Base-by-base conservation (phyloP, 2,888 invertebrate species). In the Leptothorax acervorum region DNA sequence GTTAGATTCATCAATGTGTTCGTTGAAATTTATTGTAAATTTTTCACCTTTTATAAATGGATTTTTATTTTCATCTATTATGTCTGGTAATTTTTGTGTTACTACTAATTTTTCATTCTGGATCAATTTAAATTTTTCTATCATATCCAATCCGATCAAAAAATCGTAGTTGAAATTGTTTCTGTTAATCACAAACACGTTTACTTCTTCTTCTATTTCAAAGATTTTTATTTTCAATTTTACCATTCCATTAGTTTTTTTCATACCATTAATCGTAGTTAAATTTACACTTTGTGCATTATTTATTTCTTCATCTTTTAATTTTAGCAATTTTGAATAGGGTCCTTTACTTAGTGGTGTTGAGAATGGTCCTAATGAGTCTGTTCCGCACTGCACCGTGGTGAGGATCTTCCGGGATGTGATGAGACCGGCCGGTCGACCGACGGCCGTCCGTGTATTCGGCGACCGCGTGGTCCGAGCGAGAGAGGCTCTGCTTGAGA, bases 171-270 rank as follows among this genome's bases (percentile, higher is more conserved):
- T 31, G 18, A 35, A 42, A 28, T 68, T 31, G 45, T 70, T 75
- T 62, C 81, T 66, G 39, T 90, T 87, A 15, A 90, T 62, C 9
- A 90, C 81, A 48, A 63, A 91, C 15, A 89, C 82, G 48, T n/a
- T n/a, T n/a, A n/a, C n/a, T 91, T 76, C 0, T 88, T 91, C 39
- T 75, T 90, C 91, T 1, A 51, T 65, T 0, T 65, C 12, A 12
- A 23, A 45, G 0, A 65, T 42, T 87, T 90, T 90, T 83, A 86
- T 63, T 55, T 90, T 88, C 51, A 90, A 76, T 0, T 45, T 89
- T 84, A 86, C 63, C 35, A 90, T 45, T 31, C 90, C 89, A 28
- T 88, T 84, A 79, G 90, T 90, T 57, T 53, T 57, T 42, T 3
- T 23, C 3, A 23, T 39, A 78, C 78, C 66, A 78, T 66, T 78